phyloP scores from a whole-genome alignment of 2,888 invertebrate genomes.

The Oithona nana region DNA sequence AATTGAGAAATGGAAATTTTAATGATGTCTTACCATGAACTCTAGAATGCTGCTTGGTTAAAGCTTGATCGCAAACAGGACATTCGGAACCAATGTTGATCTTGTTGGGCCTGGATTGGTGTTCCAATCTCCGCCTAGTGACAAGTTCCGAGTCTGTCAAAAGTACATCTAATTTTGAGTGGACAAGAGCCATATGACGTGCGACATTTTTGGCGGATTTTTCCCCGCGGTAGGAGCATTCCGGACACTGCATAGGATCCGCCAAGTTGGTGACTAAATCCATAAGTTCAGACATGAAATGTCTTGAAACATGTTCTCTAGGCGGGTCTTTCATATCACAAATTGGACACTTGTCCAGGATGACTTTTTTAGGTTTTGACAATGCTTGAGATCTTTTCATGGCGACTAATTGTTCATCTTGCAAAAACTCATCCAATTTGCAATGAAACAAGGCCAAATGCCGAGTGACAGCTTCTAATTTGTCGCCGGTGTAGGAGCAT shows the following conservation, averaged over 20 bases:
- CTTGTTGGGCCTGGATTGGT: neutral
- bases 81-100: neutral
- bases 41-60: neutral
- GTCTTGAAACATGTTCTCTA: constrained; percentile 3
- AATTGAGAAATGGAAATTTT: no score
- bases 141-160: neutral
- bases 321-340: neutral
- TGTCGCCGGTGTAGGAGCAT: neutral
- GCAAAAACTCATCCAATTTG: constrained; percentile 2
- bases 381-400: neutral
- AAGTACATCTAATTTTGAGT: neutral
- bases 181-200: neutral
- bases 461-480: neutral
- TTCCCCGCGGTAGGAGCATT: neutral
- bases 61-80: neutral
- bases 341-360: neutral
- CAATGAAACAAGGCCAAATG: constrained; percentile 4
- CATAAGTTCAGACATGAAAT: constrained; percentile 1
- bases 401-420: neutral
- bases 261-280: neutral
- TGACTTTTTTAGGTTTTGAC: neutral
- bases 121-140: neutral
- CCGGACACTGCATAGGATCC: neutral
- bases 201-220: neutral
- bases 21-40: no score